Evolutionary conservation across 2,888 invertebrate genomes (phyloP), one percentile per base, ranked within the genome.

Genomic region (Smittia sp.): DNA sequence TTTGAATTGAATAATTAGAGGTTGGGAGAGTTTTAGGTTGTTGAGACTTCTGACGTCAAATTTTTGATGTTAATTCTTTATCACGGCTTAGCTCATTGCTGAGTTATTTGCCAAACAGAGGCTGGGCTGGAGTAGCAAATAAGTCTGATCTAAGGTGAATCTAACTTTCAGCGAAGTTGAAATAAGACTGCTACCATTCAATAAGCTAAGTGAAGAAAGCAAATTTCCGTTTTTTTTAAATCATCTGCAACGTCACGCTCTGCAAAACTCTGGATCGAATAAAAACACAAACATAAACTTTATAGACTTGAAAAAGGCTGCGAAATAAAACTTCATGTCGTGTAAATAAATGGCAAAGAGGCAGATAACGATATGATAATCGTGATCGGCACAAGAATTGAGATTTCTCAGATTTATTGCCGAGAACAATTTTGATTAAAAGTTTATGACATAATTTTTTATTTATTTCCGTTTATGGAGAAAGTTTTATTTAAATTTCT

Each of bases 371-470:
- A 58, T 58, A 18, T 58, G 58, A 58, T 58, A 58, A 58, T 58
- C 58, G 46, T 1, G 22, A 58, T 52, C 15, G 52, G 13, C 11
- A 38, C 38, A 52, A 52, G 15, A 52, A 52, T 52, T 7, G 11
- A 13, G 18, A 22, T 4, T 58, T 58, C 22, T 58, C 15, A 46
- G 15, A 58, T 58, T 58, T 58, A 58, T 58, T 58, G 20, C 58
- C 22, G 18, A 18, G 22, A 20, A 18, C 18, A 18, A 1, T 58
- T 58, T 58, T 58, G 58, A 58, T 58, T 58, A 58, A 58, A 58
- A 58, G 4, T 58, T 58, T 58, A 58, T 58, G 58, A 58, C 58
- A 58, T 58, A 58, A 58, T 58, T 58, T 52, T 32, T 58, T 58
- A 58, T 58, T 58, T 58, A 58, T 58, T 58, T 18, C 15, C 32